Conservation (phyloP, 2,113 vertebrate genomes). For the Jaculus jaculus region DNA sequence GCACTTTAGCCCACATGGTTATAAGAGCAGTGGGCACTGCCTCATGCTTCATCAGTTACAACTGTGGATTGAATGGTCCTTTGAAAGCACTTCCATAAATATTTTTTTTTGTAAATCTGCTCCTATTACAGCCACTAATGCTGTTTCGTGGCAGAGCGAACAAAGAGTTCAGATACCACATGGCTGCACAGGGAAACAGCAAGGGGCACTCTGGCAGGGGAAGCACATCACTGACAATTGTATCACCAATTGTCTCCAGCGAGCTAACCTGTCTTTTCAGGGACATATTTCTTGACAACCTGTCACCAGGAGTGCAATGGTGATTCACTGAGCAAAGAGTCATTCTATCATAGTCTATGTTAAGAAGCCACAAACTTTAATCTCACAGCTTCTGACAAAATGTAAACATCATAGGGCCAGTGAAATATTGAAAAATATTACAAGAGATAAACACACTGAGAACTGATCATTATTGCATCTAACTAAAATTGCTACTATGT, state of each 20-base stretch:
- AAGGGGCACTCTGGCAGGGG: slow-evolving; percentile 67
- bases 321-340: slow-evolving; percentile 78
- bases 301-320: slow-evolving; percentile 74
- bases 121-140: slow-evolving; percentile 81
- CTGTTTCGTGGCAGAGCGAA: slow-evolving; percentile 80
- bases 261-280: slow-evolving; percentile 82
- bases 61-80: slow-evolving; percentile 78
- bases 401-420: slow-evolving; percentile 59
- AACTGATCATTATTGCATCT: not conserved
- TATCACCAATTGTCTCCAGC: slow-evolving; percentile 77
- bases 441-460: not conserved
- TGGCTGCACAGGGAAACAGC: slow-evolving; percentile 72
- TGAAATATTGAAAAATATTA: not conserved
- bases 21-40: slow-evolving; percentile 77
- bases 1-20: slow-evolving; percentile 75
- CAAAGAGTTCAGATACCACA: slow-evolving; percentile 83
- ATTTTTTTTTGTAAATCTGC: slow-evolving; percentile 84
- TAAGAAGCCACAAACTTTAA: slow-evolving; percentile 75
- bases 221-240: slow-evolving; percentile 67
- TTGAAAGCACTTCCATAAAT: slow-evolving; percentile 82
- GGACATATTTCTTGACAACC: slow-evolving; percentile 82
- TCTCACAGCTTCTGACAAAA: slow-evolving; percentile 75
- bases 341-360: slow-evolving; percentile 74
- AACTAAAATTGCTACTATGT: not conserved
- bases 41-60: slow-evolving; percentile 78